Evolutionary conservation across 1,140 invertebrate species (phyloP).

Genomic region (Gonatopus flavifemur): DNA sequence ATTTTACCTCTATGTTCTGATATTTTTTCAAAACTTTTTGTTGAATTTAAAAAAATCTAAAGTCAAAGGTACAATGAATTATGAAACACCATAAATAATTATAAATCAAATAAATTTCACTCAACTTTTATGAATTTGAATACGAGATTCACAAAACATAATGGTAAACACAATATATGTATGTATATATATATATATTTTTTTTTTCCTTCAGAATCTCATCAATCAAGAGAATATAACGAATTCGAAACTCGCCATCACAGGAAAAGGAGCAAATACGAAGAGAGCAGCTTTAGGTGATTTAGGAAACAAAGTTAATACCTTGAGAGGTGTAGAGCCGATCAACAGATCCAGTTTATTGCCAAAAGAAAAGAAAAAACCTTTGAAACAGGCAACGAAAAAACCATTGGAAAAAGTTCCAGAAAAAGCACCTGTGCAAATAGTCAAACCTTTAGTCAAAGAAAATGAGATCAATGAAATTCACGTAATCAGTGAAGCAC

Average conservation of each 20-base stretch:
- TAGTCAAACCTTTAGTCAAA: slow-evolving; percentile 39
- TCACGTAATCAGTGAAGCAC: neutral
- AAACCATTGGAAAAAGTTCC: slow-evolving; percentile 27
- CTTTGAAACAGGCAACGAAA: slow-evolving; percentile 9
- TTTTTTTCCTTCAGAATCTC: slow-evolving; percentile 34
- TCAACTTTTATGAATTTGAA: too few species aligned
- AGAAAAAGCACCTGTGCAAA: slow-evolving; percentile 35
- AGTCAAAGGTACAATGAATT: too few species aligned
- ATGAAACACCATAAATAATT: too few species aligned
- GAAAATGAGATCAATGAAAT: slow-evolving; percentile 4
- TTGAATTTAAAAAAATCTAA: too few species aligned
- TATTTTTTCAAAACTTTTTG: too few species aligned
- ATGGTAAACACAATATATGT: too few species aligned
- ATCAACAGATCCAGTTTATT: slow-evolving; percentile 39
- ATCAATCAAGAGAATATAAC: slow-evolving; percentile 51
- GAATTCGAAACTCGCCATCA: slow-evolving; percentile 36
- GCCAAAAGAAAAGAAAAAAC: slow-evolving; percentile 29
- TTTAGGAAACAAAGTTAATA: slow-evolving; percentile 53
- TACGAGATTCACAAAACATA: too few species aligned
- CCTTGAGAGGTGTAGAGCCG: slow-evolving; percentile 29
- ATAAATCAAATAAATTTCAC: too few species aligned
- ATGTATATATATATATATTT: neutral
- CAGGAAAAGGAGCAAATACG: slow-evolving; percentile 27
- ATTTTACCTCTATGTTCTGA: too few species aligned
- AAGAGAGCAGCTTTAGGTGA: slow-evolving; percentile 50